Base-by-base conservation (phyloP, 1,140 invertebrate genomes). In the Hyles euphorbiae region DNA sequence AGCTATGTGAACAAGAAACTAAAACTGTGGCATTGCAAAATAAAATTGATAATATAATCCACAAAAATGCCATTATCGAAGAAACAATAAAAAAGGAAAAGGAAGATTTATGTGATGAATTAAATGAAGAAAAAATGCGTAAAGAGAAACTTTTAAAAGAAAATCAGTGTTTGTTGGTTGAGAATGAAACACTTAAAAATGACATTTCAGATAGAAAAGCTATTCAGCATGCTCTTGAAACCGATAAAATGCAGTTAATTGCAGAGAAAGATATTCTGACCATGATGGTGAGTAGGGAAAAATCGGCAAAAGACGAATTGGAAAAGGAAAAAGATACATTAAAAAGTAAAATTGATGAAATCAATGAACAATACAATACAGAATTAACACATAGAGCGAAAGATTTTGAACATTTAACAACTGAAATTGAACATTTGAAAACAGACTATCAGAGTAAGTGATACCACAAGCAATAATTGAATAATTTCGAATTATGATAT, bases 401-500 rank as follows among this genome's bases (percentile, higher is more conserved):
- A 9, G 67, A 74, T 58, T 54, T 77, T 33, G 55, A 58, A 11
- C 63, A 67, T 32, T 40, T 72, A 11, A 60, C 49, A 44, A 34
- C 53, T 33, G 61, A 68, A 34, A 56, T 66, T 7, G 56, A 66
- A 22, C 57, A 47, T 53, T 51, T 78, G n/a, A 61, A 73, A 59
- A 62, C 54, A 22, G 61, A 68, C 46, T 67, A 63, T 57, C 64
- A 75, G 64, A 58, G 75, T 77, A 67, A 68, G 70, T 68, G 46
- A 22, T 22, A 22, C 22, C 2, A 51, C 22, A 40, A 5, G 36
- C 36, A 40, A 22, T 22, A 22, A 22, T 22, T 40, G 36, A 8
- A 40, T 5, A 40, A 40, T 40, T 32, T 47, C 6, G 12, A 47
- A 44, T 44, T 44, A 44, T 44, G 10, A 7, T 44, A 44, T 44